phyloP scores from a whole-genome alignment of 1,140 invertebrate species.

The Augochlora pura region DNA sequence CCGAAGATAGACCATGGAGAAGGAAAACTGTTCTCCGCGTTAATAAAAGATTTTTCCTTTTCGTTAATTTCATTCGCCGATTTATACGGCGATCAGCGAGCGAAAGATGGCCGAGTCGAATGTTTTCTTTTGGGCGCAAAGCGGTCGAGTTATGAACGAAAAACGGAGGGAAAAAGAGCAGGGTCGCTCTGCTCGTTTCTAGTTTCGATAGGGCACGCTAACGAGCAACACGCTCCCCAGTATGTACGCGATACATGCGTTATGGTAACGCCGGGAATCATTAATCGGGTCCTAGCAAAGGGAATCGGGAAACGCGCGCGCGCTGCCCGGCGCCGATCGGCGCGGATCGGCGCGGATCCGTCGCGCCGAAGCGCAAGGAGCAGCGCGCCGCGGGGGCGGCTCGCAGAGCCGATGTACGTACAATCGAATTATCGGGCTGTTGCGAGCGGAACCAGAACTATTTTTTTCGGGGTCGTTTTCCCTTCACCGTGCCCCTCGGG shows the following conservation, averaged over 20 bases:
- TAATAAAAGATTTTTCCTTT: too few relatives aligned
- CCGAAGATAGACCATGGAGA: too few relatives aligned
- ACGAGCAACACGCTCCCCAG: constrained; percentile 24
- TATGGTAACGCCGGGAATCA: constrained; percentile 45
- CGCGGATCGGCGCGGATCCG: neutral
- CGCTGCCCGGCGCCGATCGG: neutral
- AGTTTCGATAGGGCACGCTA: constrained; percentile 45
- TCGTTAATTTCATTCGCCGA: too few relatives aligned
- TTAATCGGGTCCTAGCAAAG: constrained; percentile 51
- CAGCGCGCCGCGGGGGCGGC: constrained; percentile 16
- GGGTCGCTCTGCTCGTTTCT: neutral
- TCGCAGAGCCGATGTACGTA: constrained; percentile 42
- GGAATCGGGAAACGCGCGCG: constrained; percentile 46
- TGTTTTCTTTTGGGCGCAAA: constrained; percentile 20
- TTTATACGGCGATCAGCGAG: too few relatives aligned
- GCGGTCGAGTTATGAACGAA: constrained; percentile 27
- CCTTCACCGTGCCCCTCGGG: constrained; percentile 34
- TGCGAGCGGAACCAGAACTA: constrained; percentile 52
- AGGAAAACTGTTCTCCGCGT: too few relatives aligned
- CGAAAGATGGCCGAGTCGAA: neutral
- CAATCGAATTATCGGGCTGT: constrained; percentile 62
- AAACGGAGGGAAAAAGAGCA: constrained; percentile 4
- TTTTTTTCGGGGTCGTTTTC: constrained; percentile 58
- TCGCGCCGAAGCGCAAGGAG: constrained; percentile 42
- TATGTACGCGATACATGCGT: constrained; percentile 9